phyloP scores from a whole-genome alignment of 2,113 vertebrate species.

The Microcebus jonahi region DNA sequence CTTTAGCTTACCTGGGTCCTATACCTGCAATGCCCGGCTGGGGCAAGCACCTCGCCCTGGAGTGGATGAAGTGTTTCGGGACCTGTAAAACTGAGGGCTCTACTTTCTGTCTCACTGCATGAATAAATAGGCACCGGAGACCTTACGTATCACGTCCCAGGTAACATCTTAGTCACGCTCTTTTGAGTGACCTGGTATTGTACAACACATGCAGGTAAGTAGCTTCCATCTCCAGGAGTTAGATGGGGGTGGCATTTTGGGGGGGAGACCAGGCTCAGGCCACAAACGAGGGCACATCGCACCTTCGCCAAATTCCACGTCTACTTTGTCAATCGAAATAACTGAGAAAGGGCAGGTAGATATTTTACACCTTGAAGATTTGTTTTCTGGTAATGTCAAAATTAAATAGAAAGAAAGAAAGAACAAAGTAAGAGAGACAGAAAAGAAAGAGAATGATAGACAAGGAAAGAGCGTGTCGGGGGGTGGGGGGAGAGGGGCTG shows the following conservation, averaged over 20 bases:
- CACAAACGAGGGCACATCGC: constrained; percentile 33
- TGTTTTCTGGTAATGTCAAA: constrained; percentile 54
- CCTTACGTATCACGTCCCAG: constrained; percentile 11
- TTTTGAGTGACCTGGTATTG: constrained; percentile 20
- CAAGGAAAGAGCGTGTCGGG: not conserved
- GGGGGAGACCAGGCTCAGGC: constrained; percentile 46
- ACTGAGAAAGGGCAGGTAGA: constrained; percentile 74
- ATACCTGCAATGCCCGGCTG: constrained; percentile 64
- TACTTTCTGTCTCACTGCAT: not conserved
- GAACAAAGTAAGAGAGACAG: constrained; percentile 34
- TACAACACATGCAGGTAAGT: constrained; percentile 5
- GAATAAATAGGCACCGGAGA: constrained; percentile 40
- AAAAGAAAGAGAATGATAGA: constrained; percentile 45
- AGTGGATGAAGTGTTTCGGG: constrained; percentile 24
- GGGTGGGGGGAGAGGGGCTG: not conserved
- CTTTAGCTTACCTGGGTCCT: constrained; percentile 75
- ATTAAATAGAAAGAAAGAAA: constrained; percentile 43
- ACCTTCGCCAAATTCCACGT: constrained; percentile 58
- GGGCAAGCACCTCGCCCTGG: constrained; percentile 36
- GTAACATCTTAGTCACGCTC: not conserved
- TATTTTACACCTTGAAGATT: constrained; percentile 75
- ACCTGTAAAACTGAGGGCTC: constrained; percentile 39
- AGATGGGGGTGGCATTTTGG: not conserved
- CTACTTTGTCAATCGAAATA: constrained; percentile 64
- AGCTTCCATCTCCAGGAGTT: not conserved